phyloP scores from a whole-genome alignment of 2,113 vertebrate species.

The Brachypodius melanocephalos region DNA sequence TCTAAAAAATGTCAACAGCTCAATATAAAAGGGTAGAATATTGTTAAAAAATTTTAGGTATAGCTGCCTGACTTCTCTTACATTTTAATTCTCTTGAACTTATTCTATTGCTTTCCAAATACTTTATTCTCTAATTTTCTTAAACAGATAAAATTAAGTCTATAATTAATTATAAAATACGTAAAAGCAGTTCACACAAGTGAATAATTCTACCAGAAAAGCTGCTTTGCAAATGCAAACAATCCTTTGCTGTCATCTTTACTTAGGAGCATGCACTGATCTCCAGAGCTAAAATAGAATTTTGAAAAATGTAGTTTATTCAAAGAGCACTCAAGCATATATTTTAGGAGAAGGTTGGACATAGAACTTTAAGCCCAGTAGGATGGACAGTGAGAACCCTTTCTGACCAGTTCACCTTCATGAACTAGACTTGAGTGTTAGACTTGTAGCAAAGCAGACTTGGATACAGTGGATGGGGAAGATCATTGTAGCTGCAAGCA shows the following conservation, averaged over 20 bases:
- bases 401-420: neutral
- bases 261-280: neutral
- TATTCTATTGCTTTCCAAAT: neutral
- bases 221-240: neutral
- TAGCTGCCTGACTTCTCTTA: neutral
- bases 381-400: neutral
- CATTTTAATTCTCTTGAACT: neutral
- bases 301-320: neutral
- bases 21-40: neutral
- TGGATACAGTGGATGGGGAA: neutral
- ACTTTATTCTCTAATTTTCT: neutral
- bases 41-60: neutral
- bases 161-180: neutral
- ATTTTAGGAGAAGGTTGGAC: neutral
- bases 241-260: neutral
- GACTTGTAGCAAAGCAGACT: neutral
- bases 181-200: neutral
- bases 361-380: neutral
- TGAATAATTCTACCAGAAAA: neutral
- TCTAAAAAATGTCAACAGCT: conserved; percentile 31
- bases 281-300: neutral
- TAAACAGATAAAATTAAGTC: neutral
- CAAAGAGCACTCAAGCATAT: neutral
- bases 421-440: neutral
- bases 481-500: neutral